Evolutionary conservation across 2,888 invertebrate species (phyloP), one percentile per base, ranked within the genome.

Genomic region (Polyommatus iphigenia): DNA sequence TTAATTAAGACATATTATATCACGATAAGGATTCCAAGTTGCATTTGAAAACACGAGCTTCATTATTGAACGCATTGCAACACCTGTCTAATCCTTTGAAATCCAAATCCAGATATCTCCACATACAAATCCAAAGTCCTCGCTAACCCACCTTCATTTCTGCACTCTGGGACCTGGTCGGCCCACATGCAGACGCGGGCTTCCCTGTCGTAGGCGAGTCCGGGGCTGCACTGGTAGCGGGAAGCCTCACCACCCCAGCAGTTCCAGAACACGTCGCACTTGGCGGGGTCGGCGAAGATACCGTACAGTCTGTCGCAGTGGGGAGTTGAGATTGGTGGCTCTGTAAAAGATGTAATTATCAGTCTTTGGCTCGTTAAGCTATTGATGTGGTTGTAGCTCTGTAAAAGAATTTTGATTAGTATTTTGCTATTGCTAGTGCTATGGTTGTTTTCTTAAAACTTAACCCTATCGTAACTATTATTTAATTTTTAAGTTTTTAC

Each of bases 151-250:
- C 98, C 98, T 92, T 98, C 98, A 87, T 96, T 96, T 92, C 95
- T 98, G 95, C 98, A 98, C 92, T 98, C 97, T 77, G 98, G 97
- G 80, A 98, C 98, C 94, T 98, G 97, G 94, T 99, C 98, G 84
- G 99, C 97, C 99, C 99, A 98, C 97, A 99, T 98, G 94, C 98
- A 98, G 79, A 98, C 97, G 83, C 98, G 96, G 77, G 98, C 96
- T 92, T 98, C 98, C 83, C 98, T 96, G 95, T 99, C 98, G 95
- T 98, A 98, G 82, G 98, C 98, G 77, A 98, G 95, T 84, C 98
- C 98, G 85, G 98, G 98, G 83, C 98, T 98, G 95, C 98, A 98
- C 91, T 98, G 98, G 93, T 98, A 98, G 86, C 97, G 96, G 87
- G 98, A 98, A 6, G 98, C 96, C 90, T 98, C 98, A 77, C 98